phyloP scores from a whole-genome alignment of 1,140 invertebrate species.

The Leucophenga varia region DNA sequence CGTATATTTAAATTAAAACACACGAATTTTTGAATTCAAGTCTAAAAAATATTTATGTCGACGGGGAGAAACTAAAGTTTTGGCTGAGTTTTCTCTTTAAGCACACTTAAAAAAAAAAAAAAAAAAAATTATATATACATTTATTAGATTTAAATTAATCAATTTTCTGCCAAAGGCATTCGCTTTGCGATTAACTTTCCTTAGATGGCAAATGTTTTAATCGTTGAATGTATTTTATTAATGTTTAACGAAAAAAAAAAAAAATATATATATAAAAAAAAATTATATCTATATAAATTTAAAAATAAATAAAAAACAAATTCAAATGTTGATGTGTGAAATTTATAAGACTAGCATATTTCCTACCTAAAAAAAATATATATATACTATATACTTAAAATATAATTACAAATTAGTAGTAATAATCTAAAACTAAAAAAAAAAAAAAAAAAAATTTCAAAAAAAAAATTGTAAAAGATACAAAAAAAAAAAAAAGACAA shows the following conservation, averaged over 20 bases:
- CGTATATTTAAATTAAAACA: no score
- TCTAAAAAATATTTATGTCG: no score
- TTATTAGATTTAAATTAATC: background rate
- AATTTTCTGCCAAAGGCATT: background rate
- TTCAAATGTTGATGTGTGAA: constrained; percentile 55
- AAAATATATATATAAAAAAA: constrained; percentile 10
- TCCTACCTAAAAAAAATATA: constrained; percentile 47
- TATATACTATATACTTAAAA: background rate
- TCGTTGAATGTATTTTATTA: constrained; percentile 41
- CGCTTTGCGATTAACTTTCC: background rate
- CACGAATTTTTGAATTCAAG: no score
- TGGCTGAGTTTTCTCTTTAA: no score
- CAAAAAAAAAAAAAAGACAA: constrained; percentile 25
- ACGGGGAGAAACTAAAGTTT: no score
- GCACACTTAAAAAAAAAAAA: no score
- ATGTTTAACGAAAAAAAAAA: constrained; percentile 15
- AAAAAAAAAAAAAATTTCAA: constrained; percentile 31
- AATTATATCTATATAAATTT: constrained; percentile 11
- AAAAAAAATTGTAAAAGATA: constrained; percentile 30
- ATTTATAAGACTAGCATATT: constrained; percentile 56
- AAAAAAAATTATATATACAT: no score
- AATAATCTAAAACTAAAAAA: constrained; percentile 29
- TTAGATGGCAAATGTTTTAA: constrained; percentile 1
- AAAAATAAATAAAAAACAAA: constrained; percentile 10
- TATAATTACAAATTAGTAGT: constrained; percentile 13